phyloP scores from a whole-genome alignment of 2,113 vertebrate species.

The Otocyon megalotis region DNA sequence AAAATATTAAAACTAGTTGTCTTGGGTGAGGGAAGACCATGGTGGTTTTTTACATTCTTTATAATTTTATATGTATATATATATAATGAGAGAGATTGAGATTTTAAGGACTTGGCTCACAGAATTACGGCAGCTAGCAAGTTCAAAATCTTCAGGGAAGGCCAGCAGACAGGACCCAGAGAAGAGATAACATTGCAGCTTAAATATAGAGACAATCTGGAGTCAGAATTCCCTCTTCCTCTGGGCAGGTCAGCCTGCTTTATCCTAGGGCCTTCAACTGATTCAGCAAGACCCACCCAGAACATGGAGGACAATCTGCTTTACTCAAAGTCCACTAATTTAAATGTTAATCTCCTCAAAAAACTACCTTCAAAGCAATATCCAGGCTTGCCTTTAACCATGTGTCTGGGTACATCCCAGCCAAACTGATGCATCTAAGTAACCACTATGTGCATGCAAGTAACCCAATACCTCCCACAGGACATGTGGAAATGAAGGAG shows the following conservation, averaged over 20 bases:
- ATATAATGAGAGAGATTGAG: background rate
- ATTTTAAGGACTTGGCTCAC: background rate
- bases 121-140: background rate
- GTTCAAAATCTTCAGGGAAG: background rate
- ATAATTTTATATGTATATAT: background rate
- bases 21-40: background rate
- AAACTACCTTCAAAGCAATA: background rate
- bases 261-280: background rate
- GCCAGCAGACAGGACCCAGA: background rate
- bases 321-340: background rate
- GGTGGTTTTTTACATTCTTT: background rate
- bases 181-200: background rate
- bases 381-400: background rate
- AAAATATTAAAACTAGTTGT: background rate
- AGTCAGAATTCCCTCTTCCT: background rate
- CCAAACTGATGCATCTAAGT: background rate
- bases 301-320: background rate
- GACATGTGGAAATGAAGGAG: background rate
- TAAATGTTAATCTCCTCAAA: background rate
- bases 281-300: background rate
- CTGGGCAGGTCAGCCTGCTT: background rate
- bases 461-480: background rate
- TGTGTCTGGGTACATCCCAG: background rate
- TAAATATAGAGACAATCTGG: background rate
- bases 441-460: background rate